Evolutionary conservation across 1,140 invertebrate species (phyloP).

Genomic region (Aphidius gifuensis): DNA sequence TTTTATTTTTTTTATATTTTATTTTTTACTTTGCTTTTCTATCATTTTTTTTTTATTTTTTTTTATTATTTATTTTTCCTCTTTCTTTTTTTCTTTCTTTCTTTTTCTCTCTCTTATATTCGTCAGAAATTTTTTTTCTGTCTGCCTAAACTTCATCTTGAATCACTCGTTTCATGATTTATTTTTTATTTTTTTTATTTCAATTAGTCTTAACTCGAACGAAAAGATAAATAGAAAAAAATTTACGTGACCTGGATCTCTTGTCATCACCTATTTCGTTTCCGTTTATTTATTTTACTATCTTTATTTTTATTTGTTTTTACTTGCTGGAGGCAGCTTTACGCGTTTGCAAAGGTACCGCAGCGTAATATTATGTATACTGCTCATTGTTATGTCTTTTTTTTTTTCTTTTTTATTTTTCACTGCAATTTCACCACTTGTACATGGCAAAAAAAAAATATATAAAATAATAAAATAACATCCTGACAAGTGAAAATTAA

Average conservation of each 20-base stretch:
- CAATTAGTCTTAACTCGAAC: conserved; percentile 7
- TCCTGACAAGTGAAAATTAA: too few relatives aligned
- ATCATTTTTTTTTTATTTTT: not conserved
- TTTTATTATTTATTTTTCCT: not conserved
- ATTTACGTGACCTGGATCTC: not conserved
- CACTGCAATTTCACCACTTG: not conserved
- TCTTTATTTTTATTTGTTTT: not conserved
- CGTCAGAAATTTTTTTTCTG: not conserved
- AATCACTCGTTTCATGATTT: not conserved
- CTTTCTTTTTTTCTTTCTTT: not conserved
- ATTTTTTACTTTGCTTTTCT: not conserved
- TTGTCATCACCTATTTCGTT: too few relatives aligned
- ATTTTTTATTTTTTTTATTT: not conserved
- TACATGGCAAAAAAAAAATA: too few relatives aligned
- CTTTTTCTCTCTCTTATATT: not conserved
- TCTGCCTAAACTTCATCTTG: too few relatives aligned
- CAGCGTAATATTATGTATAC: conserved; percentile 27
- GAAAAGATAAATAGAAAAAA: conserved; percentile 8
- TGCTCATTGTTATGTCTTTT: conserved; percentile 8
- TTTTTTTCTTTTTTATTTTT: conserved; percentile 3
- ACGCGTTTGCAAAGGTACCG: conserved; percentile 35
- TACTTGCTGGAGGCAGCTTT: conserved; percentile 29
- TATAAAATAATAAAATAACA: too few relatives aligned
- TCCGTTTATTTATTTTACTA: too few relatives aligned
- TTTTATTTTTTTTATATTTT: not conserved